These are phyloP conservation scores for Altica lythri DNA, from an alignment of 2,888 invertebrate species.

Conservation along the genomic window DNA sequence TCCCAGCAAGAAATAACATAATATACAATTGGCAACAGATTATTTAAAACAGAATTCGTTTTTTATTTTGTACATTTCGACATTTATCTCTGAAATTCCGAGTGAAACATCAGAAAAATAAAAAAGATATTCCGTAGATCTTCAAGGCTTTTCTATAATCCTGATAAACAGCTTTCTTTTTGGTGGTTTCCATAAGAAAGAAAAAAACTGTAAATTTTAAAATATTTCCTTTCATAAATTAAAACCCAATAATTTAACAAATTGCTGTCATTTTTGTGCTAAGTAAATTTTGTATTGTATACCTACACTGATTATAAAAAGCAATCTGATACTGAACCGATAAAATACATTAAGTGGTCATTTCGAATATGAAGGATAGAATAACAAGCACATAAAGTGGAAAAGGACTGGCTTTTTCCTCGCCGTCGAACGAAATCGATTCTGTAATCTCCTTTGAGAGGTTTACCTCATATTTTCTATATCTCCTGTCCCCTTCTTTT, in stretches of 20 bases:
- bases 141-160: too few relatives aligned
- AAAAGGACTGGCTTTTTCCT: conserved; percentile 41
- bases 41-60: too few relatives aligned
- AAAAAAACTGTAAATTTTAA: too few relatives aligned
- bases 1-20: too few relatives aligned
- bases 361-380: conserved; percentile 55
- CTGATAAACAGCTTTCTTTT: too few relatives aligned
- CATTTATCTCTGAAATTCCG: too few relatives aligned
- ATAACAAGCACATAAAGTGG: conserved; percentile 55
- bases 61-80: too few relatives aligned
- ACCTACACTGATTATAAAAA: conserved; percentile 27
- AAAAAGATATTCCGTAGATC: too few relatives aligned
- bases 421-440: conserved; percentile 52
- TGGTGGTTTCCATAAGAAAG: too few relatives aligned
- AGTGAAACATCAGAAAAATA: too few relatives aligned
- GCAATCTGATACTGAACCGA: conserved; percentile 52
- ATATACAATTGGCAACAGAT: too few relatives aligned
- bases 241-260: not conserved
- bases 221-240: too few relatives aligned
- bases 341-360: conserved; percentile 56
- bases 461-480: conserved; percentile 45
- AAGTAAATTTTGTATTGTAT: not conserved
- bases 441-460: conserved; percentile 53
- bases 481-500: conserved; percentile 37
- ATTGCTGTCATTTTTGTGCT: not conserved